These are phyloP conservation scores for Montipora sp. DNA, from an alignment of 64 coral and sea anemone species.

Conservation along the genomic window DNA sequence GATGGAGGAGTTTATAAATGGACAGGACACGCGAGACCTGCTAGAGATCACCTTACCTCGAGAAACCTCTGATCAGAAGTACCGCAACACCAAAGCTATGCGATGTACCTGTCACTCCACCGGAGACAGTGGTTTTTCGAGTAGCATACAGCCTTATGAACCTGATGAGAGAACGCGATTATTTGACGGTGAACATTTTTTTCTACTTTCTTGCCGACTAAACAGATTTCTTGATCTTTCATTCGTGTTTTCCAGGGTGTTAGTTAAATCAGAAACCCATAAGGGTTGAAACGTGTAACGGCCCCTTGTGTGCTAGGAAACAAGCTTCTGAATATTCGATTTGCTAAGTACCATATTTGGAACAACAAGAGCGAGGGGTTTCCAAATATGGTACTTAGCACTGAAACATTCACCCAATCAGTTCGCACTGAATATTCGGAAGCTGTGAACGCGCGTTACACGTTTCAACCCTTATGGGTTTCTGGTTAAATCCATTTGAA, in stretches of 20 bases:
- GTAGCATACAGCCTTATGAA: conserved; percentile 19
- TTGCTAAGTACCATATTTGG: too few species aligned
- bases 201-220: not conserved
- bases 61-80: conserved; percentile 9
- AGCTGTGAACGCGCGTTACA: too few species aligned
- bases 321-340: too few species aligned
- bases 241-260: not conserved
- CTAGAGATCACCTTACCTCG: conserved; percentile 46
- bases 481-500: too few species aligned
- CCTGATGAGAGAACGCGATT: not conserved
- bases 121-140: conserved; percentile 55
- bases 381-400: too few species aligned
- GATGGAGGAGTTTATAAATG: conserved; percentile 59
- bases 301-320: too few species aligned
- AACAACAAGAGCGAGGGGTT: too few species aligned
- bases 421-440: too few species aligned
- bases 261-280: too few species aligned
- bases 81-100: not conserved
- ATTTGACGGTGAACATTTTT: not conserved
- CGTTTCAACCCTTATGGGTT: too few species aligned
- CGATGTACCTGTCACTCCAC: conserved; percentile 38
- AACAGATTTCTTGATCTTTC: not conserved
- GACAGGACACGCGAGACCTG: conserved; percentile 66
- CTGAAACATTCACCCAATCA: too few species aligned
- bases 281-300: too few species aligned